Conservation (phyloP, 2,113 vertebrate species). For the Pachycephala philippinensis region DNA sequence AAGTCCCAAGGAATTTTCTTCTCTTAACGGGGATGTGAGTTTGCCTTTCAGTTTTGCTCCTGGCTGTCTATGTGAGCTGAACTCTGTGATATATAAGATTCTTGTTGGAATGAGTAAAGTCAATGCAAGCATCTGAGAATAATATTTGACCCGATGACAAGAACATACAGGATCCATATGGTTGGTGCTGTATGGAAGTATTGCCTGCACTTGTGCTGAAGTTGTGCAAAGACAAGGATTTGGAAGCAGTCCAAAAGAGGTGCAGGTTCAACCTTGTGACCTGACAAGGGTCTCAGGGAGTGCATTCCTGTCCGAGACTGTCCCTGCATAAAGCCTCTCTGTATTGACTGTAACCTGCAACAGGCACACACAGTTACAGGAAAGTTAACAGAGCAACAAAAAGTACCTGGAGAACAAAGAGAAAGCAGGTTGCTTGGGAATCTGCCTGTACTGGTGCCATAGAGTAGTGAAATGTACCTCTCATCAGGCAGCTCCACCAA, state of each 20-base stretch:
- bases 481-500: not conserved
- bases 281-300: not conserved
- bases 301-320: not conserved
- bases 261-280: not conserved
- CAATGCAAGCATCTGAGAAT: not conserved
- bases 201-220: not conserved
- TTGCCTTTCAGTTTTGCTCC: not conserved
- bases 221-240: not conserved
- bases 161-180: not conserved
- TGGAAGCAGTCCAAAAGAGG: not conserved
- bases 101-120: not conserved
- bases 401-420: not conserved
- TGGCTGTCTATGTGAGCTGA: not conserved
- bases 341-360: not conserved
- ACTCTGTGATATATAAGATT: not conserved
- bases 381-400: not conserved
- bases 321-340: not conserved
- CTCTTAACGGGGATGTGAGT: not conserved
- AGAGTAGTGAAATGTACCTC: not conserved
- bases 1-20: not conserved
- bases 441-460: rapidly evolving
- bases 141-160: slow-evolving; percentile 20
- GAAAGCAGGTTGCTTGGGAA: not conserved
- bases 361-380: not conserved
- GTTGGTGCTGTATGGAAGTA: not conserved